phyloP scores from a whole-genome alignment of 2,113 vertebrate genomes.

The Notothenia coriiceps region DNA sequence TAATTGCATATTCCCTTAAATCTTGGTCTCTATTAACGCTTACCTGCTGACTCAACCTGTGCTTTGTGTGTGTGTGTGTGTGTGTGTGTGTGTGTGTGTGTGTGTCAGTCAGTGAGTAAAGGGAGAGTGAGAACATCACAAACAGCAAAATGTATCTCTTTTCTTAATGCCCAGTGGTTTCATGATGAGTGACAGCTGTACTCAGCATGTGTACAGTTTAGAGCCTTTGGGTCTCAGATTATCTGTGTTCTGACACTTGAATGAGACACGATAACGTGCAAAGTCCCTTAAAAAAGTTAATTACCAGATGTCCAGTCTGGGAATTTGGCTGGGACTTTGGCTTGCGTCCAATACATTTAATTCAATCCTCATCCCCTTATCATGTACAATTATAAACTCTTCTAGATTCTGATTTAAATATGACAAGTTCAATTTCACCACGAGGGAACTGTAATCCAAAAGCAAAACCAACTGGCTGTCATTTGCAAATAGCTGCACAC shows the following conservation, averaged over 20 bases:
- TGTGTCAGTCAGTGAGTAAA: not conserved
- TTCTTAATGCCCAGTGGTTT: constrained; percentile 17
- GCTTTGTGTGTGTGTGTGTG: not conserved
- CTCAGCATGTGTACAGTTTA: constrained; percentile 26
- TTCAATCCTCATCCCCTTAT: not conserved
- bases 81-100: not conserved
- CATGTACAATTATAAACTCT: not conserved
- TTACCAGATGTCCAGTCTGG: constrained; percentile 22
- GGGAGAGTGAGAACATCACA: constrained; percentile 16
- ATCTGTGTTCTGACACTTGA: constrained; percentile 37
- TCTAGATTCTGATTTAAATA: constrained; percentile 5
- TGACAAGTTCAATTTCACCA: not conserved
- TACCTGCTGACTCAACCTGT: constrained; percentile 20
- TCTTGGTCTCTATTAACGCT: not conserved
- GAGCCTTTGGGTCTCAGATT: constrained; percentile 22
- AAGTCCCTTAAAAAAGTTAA: constrained; percentile 25
- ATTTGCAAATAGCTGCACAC: constrained; percentile 12
- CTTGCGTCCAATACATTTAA: not conserved
- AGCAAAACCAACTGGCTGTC: not conserved
- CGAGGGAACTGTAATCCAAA: not conserved
- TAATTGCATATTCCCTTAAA: not conserved
- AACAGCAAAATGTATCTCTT: constrained; percentile 34
- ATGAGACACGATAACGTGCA: constrained; percentile 35
- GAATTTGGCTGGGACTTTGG: not conserved
- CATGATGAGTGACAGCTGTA: constrained; percentile 45